Evolutionary conservation across 1,140 invertebrate species (phyloP), one percentile per base, ranked within the genome.

Genomic region (Hyphantria cunea): DNA sequence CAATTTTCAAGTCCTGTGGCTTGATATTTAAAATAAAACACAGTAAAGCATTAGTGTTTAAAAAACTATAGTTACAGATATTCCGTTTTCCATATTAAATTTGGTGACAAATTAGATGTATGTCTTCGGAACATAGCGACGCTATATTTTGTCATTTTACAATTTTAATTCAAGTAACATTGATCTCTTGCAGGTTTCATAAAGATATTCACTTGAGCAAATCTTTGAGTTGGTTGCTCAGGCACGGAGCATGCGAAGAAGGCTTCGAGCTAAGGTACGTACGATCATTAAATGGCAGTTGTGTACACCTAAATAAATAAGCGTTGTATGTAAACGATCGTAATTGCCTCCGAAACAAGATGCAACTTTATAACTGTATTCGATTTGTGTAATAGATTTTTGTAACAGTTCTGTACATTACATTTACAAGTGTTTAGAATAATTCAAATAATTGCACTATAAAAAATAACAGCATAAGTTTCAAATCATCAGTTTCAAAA

Each of bases 201-300:
- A 81, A 80, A 68, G 92, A 94, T 79, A 84, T 91, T 5, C 76
- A 86, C 60, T 69, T 96, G 2, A 95, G 95, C 70, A 96, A 96
- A 92, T 91, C 88, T 33, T 83, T 97, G 12, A 94, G 94, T 6
- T 95, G 94, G 92, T 68, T 96, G 34, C 74, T 96, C 42, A 90
- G 95, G 39, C 95, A 96, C 91, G 93, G 92, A 39, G 95, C 95
- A 41, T 58, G 92, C 31, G 92, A 92, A 76, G 92, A 94, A 87
- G 92, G 93, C 0, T 75, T 96, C 11, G 65, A 60, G 10, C 91
- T 96, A 62, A 86, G 81, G 87, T 90, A 74, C 12, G 53, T 61
- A 62, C 11, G 12, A 44, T 1, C 11, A 25, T 14, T 15, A 31
- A 15, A 54, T 31, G 12, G 14, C 14, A 11, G 10, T 14, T 13